Evolutionary conservation across 2,797 vertebrate species (phyloP).

Genomic region (Gephyroberyx darwinii): DNA sequence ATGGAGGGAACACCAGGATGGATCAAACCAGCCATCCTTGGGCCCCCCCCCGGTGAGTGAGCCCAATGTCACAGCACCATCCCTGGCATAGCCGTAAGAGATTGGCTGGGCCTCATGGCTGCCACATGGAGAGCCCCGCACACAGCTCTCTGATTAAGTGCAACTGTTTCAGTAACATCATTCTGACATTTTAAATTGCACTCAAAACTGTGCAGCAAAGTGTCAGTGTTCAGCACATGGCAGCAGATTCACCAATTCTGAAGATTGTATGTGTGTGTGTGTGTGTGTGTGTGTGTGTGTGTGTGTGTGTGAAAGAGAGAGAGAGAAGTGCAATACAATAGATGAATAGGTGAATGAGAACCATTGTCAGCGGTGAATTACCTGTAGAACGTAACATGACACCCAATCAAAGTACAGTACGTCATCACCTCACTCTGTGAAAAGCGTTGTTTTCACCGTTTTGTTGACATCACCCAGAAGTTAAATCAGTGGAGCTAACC

Average conservation of each 20-base stretch:
- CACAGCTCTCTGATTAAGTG: constrained; percentile 19
- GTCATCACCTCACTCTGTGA: constrained; percentile 54
- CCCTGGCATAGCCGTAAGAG: constrained; percentile 32
- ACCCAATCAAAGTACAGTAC: constrained; percentile 46
- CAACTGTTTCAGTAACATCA: constrained; percentile 23
- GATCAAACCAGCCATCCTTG: constrained; percentile 68
- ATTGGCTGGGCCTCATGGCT: constrained; percentile 46
- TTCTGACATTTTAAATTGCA: not conserved
- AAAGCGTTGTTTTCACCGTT: constrained; percentile 58
- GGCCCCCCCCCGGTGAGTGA: constrained; percentile 31
- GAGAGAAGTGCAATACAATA: constrained; percentile 25
- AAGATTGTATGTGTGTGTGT: not conserved
- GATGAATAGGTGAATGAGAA: constrained; percentile 35
- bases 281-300: not conserved
- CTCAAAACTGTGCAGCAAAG: constrained; percentile 5
- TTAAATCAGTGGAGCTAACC: constrained; percentile 53
- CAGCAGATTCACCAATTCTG: not conserved
- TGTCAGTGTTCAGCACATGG: not conserved
- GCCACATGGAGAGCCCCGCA: constrained; percentile 53
- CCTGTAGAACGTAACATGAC: constrained; percentile 46
- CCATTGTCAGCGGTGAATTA: constrained; percentile 48
- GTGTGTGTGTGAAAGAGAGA: not conserved
- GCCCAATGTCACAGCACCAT: constrained; percentile 40
- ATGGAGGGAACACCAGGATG: constrained; percentile 69
- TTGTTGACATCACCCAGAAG: constrained; percentile 61